Base-by-base conservation (phyloP, 2,888 invertebrate species). In the Lepidochrysops patricia region DNA sequence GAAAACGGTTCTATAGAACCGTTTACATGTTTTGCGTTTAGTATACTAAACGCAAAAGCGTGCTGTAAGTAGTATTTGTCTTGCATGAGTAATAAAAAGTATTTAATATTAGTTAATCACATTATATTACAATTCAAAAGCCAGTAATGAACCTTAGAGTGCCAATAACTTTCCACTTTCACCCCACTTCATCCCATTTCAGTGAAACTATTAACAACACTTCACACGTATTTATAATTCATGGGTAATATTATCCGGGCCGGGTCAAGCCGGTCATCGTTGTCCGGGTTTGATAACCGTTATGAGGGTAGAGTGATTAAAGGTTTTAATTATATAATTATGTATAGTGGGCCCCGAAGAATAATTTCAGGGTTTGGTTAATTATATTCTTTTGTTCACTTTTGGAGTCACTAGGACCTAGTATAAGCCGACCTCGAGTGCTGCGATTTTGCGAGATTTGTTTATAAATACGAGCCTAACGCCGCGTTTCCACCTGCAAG, bases 141-240 rank as follows among this genome's bases (percentile, higher is more conserved):
- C 2, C 23, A 23, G 12, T 19, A 43, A 43, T 23, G 19, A 43
- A 23, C 43, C 12, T 9, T 19, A 43, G 23, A 23, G 43, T 43
- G 43, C 43, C 9, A 43, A 23, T 43, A 43, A 43, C 23, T 43
- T 15, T 19, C 12, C 19, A 23, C 43, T 19, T 29, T 9, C 23
- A 19, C 19, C 19, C 12, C 19, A 23, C 43, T 19, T 29, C 19
- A 12, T 12, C 43, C 43, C 37, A 37, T 43, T 23, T 43, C 43
- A 23, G 19, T 43, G 4, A 9, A 43, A 43, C 43, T 43, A 43
- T 43, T 43, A 43, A 9, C 43, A 43, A 15, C 43, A 43, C 43
- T 43, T 4, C 43, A 43, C 43, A 43, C 43, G 23, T 43, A 23
- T 43, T 57, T 57, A 57, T 57, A 35, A 57, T 57, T 43, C 43